A percentile compares a stretch with the other conserved stretches of the same genome.
phyloP scores from a whole-genome alignment of 2,888 invertebrate species.

The Invenusta paracnida region DNA sequence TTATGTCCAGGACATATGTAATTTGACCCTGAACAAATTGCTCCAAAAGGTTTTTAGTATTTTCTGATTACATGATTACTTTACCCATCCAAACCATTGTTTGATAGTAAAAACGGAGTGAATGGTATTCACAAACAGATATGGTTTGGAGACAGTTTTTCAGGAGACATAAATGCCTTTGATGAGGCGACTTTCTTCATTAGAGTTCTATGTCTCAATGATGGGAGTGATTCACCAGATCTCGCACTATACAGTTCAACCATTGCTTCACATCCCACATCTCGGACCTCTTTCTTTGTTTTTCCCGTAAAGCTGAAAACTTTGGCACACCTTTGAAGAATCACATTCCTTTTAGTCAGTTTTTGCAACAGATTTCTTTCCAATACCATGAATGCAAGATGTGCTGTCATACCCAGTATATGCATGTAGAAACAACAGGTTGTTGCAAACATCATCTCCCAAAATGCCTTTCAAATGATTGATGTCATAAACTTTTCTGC shows the following conservation, averaged over 20 bases:
- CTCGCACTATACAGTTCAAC: background rate
- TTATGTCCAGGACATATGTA: too few species aligned
- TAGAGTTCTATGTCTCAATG: background rate
- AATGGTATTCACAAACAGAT: background rate
- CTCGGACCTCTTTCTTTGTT: background rate
- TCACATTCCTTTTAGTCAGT: background rate
- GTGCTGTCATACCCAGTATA: slow-evolving; percentile 8
- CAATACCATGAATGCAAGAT: background rate
- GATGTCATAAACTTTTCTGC: background rate
- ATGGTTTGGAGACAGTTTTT: background rate
- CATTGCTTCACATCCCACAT: background rate
- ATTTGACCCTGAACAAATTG: too few species aligned
- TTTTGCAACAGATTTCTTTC: slow-evolving; percentile 4
- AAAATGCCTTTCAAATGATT: background rate
- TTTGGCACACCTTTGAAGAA: background rate
- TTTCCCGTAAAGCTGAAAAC: background rate
- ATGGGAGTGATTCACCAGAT: background rate
- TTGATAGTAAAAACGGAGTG: background rate
- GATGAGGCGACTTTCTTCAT: background rate
- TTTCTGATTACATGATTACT: too few species aligned
- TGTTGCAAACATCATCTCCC: background rate
- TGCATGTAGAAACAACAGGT: slow-evolving; percentile 28
- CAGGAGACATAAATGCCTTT: background rate
- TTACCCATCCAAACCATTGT: background rate
- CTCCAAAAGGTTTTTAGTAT: too few species aligned